Evolutionary conservation across 1,140 invertebrate genomes (phyloP), one percentile per base, ranked within the genome.

Genomic region (Drosophila grimshawi): DNA sequence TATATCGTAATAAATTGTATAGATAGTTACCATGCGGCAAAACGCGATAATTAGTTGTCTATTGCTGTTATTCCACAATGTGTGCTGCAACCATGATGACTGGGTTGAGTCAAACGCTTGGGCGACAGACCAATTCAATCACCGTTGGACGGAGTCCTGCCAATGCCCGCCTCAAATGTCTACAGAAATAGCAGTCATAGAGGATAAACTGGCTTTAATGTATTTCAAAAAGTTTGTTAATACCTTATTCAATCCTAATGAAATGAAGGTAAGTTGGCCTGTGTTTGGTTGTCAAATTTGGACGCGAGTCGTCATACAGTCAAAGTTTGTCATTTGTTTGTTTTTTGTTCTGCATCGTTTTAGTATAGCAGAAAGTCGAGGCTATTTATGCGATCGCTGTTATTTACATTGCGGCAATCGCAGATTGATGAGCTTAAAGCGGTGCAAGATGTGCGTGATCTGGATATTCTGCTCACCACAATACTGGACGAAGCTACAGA

Each of bases 151-250:
- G 29, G 64, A 77, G 11, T 33, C 56, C 2, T 81, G 74, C 43
- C 37, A 56, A 45, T 79, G 78, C 30, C 67, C 41, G 19, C 59
- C 45, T 27, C 43, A 30, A 10, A 3, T 10, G 37, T 45, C 46
- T 30, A 30, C 48, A 8, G 61, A 57, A 0, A 60, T 52, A 19
- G 77, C 56, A 30, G 49, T 52, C 7, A n/a, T 65, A 4, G 73
- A 79, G 30, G 83, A 92, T 51, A 76, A 59, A 33, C 45, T 81
- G 5, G 75, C 90, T 10, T 63, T 92, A 11, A 79, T 56, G 6
- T 90, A 90, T 63, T 92, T 89, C 55, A 90, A 75, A 52, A 92
- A 90, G 51, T 89, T 92, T 55, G 72, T 77, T 6, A 85, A 66
- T 29, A 27, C 63, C 2, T 35, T 92, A 19, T 92, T 92, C 39